Evolutionary conservation across 92 coral and sea anemone species (phyloP).

Genomic region (Porites rus): DNA sequence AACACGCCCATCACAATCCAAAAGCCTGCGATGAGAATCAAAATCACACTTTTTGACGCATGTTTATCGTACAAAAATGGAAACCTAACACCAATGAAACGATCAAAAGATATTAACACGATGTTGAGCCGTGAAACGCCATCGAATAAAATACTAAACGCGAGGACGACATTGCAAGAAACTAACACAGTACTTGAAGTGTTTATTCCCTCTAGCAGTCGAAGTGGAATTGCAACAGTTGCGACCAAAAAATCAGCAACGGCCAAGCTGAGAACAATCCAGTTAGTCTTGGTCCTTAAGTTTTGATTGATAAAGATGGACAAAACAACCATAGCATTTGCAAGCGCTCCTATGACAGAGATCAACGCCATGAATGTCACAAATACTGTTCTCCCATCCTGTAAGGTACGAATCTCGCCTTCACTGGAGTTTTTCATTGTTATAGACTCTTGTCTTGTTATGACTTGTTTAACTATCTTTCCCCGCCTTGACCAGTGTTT

Average conservation of each 20-base stretch:
- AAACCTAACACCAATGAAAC: constrained; percentile 68
- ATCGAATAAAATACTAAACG: constrained; percentile 67
- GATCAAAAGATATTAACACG: constrained; percentile 63
- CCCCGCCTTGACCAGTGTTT: no score
- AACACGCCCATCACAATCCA: constrained; percentile 23
- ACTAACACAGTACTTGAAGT: constrained; percentile 5
- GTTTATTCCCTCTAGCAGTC: constrained; percentile 47
- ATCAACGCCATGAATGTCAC: constrained; percentile 1
- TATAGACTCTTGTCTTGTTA: no score
- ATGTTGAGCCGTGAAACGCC: constrained; percentile 73
- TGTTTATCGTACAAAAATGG: constrained; percentile 53
- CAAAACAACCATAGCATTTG: constrained; percentile 33
- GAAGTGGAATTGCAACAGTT: constrained; percentile 59
- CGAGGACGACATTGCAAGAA: constrained; percentile 42
- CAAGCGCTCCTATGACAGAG: constrained; percentile 34
- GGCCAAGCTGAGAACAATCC: constrained; percentile 36
- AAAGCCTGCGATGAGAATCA: background rate
- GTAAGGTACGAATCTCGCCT: background rate
- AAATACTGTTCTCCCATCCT: background rate
- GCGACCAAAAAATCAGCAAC: constrained; percentile 53
- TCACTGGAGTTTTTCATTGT: background rate
- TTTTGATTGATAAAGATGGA: constrained; percentile 20
- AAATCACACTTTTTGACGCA: background rate
- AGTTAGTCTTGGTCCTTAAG: constrained; percentile 41
- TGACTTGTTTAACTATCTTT: no score